A percentile compares a stretch with the other conserved stretches of the same genome.
Conservation (phyloP, 35 echinoderm and acorn worm genomes). For the Stichopus chloronotus region DNA sequence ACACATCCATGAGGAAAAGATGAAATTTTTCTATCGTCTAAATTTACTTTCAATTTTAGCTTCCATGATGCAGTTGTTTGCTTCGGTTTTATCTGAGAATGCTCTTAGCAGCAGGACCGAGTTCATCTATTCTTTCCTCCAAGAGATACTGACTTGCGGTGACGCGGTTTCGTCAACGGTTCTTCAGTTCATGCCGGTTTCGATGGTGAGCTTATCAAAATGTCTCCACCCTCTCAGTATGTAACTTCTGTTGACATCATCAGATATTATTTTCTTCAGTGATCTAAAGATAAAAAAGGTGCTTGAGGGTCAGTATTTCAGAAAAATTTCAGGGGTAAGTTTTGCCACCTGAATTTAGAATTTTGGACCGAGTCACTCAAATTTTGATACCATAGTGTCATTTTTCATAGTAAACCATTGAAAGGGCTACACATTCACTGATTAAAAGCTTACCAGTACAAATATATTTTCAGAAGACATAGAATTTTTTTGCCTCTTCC, state of each 20-base stretch:
- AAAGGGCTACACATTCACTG: no score
- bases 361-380: no score
- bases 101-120: conserved; percentile 76
- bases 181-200: conserved; percentile 89
- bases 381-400: no score
- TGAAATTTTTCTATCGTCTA: not conserved
- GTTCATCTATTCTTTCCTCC: conserved; percentile 84
- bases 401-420: no score
- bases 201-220: conserved; percentile 70
- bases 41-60: conserved; percentile 31
- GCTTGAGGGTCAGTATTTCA: no score
- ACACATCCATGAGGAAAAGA: not conserved
- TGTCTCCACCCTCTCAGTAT: not conserved
- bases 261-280: not conserved
- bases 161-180: conserved; percentile 74
- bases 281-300: not conserved
- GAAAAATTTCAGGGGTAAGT: no score
- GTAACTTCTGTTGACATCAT: not conserved
- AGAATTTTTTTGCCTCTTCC: no score
- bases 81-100: conserved; percentile 70
- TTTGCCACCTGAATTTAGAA: no score
- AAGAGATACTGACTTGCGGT: conserved; percentile 77
- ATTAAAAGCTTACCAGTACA: no score
- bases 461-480: no score
- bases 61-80: conserved; percentile 82